These are phyloP conservation scores for Heliconius hewitsoni DNA, from an alignment of 1,140 invertebrate species.

Conservation along the genomic window DNA sequence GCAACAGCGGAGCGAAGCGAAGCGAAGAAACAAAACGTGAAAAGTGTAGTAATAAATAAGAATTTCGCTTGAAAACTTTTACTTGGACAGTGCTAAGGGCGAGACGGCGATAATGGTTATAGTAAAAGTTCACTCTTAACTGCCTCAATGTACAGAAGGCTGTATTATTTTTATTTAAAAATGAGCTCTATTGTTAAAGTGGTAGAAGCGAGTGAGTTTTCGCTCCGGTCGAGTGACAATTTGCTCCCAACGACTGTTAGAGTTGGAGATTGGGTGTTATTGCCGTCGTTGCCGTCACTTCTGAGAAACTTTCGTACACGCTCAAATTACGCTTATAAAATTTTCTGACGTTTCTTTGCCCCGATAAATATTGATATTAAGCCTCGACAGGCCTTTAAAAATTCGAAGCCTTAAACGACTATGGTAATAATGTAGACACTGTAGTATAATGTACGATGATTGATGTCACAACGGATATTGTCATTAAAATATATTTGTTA, in stretches of 20 bases:
- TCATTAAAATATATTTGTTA: neutral
- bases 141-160: conserved; percentile 48
- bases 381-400: neutral
- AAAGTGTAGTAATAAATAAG: conserved; percentile 13
- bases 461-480: too few relatives aligned
- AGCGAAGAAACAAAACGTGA: conserved; percentile 1
- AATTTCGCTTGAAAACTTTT: conserved; percentile 39
- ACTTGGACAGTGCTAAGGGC: conserved; percentile 53
- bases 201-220: neutral
- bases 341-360: conserved; percentile 9
- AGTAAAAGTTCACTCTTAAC: conserved; percentile 67
- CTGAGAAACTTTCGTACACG: conserved; percentile 37
- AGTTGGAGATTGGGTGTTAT: conserved; percentile 57
- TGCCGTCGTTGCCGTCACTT: conserved; percentile 56
- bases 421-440: neutral
- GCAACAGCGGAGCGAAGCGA: conserved; percentile 17
- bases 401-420: neutral
- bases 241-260: conserved; percentile 62
- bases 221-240: conserved; percentile 49
- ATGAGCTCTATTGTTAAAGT: conserved; percentile 16
- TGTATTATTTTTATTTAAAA: conserved; percentile 19
- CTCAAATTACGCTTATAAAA: conserved; percentile 26
- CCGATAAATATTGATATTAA: conserved; percentile 5
- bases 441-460: neutral
- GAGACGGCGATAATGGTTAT: conserved; percentile 75